These are phyloP conservation scores for Lasius platythorax DNA, from an alignment of 2,888 invertebrate species.

Conservation along the genomic window DNA sequence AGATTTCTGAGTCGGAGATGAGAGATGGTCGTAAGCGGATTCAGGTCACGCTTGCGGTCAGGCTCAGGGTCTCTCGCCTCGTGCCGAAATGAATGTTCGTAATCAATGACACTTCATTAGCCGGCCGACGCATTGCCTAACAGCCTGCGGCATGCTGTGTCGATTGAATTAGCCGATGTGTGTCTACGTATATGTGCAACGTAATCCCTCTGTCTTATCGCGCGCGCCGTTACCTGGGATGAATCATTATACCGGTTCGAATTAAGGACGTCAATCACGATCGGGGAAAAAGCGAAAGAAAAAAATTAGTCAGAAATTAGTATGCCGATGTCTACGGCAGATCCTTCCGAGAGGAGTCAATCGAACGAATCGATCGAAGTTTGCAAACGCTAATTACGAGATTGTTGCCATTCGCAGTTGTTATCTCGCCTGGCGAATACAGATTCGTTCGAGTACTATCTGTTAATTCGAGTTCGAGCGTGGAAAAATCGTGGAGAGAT, in stretches of 20 bases:
- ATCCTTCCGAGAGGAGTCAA: constrained; percentile 1
- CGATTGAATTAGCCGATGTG: constrained; percentile 56
- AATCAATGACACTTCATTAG: constrained; percentile 65
- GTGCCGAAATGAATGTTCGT: constrained; percentile 55
- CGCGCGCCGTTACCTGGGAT: constrained; percentile 10
- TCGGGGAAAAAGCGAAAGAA: neutral
- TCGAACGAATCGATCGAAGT: constrained; percentile 12
- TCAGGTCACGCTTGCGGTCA: constrained; percentile 19
- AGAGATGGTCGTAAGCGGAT: constrained; percentile 13
- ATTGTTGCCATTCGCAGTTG: constrained; percentile 11
- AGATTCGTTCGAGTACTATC: neutral
- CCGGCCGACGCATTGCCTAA: constrained; percentile 59
- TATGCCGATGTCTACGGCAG: constrained; percentile 9
- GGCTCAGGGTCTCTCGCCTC: constrained; percentile 35
- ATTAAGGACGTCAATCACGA: constrained; percentile 25
- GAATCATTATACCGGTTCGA: constrained; percentile 29
- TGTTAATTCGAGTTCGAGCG: constrained; percentile 1
- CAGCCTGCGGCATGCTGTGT: constrained; percentile 32
- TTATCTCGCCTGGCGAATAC: constrained; percentile 14
- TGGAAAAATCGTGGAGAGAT: neutral
- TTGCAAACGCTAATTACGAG: constrained; percentile 13
- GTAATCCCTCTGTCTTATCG: constrained; percentile 33
- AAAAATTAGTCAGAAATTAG: neutral
- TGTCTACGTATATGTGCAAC: neutral
- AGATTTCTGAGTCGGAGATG: neutral